phyloP scores from a whole-genome alignment of 2,888 invertebrate species.

The Chrysolina oricalcia region DNA sequence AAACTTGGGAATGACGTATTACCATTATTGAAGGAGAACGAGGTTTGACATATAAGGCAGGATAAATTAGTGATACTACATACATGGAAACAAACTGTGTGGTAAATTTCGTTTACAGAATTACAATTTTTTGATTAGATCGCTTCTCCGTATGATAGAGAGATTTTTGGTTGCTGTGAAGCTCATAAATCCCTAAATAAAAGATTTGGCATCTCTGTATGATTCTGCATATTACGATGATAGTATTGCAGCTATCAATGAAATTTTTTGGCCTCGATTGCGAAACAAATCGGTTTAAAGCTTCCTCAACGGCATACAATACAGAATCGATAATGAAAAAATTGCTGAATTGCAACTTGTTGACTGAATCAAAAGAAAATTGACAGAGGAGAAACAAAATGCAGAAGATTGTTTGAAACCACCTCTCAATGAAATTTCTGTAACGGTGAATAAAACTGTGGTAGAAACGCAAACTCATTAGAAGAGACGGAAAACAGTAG shows the following conservation, averaged over 20 bases:
- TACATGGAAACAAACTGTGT: conserved; percentile 29
- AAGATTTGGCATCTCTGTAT: conserved; percentile 15
- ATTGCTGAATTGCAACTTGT: conserved; percentile 3
- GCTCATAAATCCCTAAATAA: conserved; percentile 14
- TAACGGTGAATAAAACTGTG: conserved; percentile 25
- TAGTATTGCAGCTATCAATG: conserved; percentile 19
- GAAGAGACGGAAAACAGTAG: conserved; percentile 26
- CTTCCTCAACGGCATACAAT: conserved; percentile 24
- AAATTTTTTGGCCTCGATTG: neutral
- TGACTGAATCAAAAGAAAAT: conserved; percentile 21
- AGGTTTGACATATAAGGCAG: conserved; percentile 30
- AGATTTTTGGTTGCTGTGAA: conserved; percentile 8
- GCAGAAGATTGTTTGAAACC: conserved; percentile 11
- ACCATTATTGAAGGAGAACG: conserved; percentile 32
- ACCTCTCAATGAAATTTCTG: conserved; percentile 6
- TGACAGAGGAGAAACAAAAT: neutral
- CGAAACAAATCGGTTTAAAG: conserved; percentile 4
- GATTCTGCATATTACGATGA: conserved; percentile 19
- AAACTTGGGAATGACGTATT: conserved; percentile 30
- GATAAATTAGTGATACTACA: conserved; percentile 34
- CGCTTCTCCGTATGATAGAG: conserved; percentile 12
- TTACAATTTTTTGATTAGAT: conserved; percentile 19
- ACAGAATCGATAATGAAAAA: conserved; percentile 17
- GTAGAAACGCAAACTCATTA: conserved; percentile 23
- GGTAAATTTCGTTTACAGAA: conserved; percentile 6